These are phyloP conservation scores for Lethenteron camtschaticum DNA, from an alignment of 2,113 vertebrate genomes.

Conservation along the genomic window DNA sequence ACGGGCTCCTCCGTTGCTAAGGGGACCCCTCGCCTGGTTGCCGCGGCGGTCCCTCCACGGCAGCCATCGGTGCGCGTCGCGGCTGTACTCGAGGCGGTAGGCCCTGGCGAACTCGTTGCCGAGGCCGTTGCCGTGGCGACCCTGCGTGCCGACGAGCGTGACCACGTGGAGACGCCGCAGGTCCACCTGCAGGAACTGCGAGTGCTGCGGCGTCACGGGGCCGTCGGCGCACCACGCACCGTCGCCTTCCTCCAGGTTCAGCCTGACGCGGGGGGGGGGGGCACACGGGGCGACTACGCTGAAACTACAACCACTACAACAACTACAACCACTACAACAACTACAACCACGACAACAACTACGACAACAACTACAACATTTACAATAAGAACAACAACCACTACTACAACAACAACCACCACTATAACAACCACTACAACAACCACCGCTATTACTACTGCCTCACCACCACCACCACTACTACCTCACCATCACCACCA, in stretches of 20 bases:
- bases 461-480: too few species aligned
- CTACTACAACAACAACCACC: too few species aligned
- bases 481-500: too few species aligned
- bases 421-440: too few species aligned
- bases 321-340: too few species aligned
- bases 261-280: slow-evolving; percentile 45
- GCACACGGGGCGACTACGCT: slow-evolving; percentile 31
- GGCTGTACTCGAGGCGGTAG: slow-evolving; percentile 56
- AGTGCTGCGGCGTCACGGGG: slow-evolving; percentile 40
- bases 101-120: slow-evolving; percentile 62
- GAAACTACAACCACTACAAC: too few species aligned
- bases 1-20: neutral
- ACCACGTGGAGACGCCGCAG: slow-evolving; percentile 45
- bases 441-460: too few species aligned
- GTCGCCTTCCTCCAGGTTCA: slow-evolving; percentile 57
- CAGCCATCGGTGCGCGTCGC: slow-evolving; percentile 56
- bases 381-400: too few species aligned
- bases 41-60: slow-evolving; percentile 58
- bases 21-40: neutral
- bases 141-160: slow-evolving; percentile 67
- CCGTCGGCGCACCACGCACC: slow-evolving; percentile 74
- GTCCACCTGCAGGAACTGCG: slow-evolving; percentile 67
- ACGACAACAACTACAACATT: too few species aligned
- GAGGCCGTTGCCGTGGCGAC: slow-evolving; percentile 56
- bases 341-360: too few species aligned